Evolutionary conservation across 2,797 vertebrate species (phyloP).

Genomic region (Coreius guichenoti): DNA sequence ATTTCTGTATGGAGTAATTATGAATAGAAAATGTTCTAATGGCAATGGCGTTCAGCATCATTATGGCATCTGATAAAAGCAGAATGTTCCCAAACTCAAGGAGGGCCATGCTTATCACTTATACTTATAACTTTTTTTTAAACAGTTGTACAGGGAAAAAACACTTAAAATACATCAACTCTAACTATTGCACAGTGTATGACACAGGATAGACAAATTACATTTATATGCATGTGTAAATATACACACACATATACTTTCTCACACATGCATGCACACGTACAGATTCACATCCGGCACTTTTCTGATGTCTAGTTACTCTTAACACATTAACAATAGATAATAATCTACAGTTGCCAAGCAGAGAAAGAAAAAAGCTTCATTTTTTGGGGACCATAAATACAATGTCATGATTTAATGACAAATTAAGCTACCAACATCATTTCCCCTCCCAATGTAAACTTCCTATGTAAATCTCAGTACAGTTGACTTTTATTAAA

Average conservation of each 20-base stretch:
- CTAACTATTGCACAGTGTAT: constrained; percentile 65
- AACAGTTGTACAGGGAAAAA: constrained; percentile 56
- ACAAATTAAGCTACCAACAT: constrained; percentile 3
- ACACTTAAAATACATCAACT: constrained; percentile 64
- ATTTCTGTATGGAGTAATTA: constrained; percentile 74
- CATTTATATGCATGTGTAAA: neutral
- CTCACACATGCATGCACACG: constrained; percentile 55
- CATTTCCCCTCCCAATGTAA: constrained; percentile 27
- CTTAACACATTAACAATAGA: constrained; percentile 53
- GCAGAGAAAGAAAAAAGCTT: constrained; percentile 9
- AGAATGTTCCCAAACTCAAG: constrained; percentile 70
- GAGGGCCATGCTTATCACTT: constrained; percentile 64
- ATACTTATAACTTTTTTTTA: constrained; percentile 48
- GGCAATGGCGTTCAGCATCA: constrained; percentile 81
- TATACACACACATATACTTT: constrained; percentile 13
- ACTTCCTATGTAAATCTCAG: constrained; percentile 18
- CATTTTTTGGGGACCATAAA: neutral
- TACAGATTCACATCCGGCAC: constrained; percentile 62
- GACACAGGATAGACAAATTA: constrained; percentile 58
- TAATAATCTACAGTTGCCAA: constrained; percentile 25
- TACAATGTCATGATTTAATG: constrained; percentile 1
- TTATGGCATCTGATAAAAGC: constrained; percentile 83
- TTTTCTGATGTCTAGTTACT: constrained; percentile 55
- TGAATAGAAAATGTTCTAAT: constrained; percentile 79
- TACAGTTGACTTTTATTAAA: constrained; percentile 10